Conservation (phyloP, 2,888 invertebrate species). For the Acronicta psi region DNA sequence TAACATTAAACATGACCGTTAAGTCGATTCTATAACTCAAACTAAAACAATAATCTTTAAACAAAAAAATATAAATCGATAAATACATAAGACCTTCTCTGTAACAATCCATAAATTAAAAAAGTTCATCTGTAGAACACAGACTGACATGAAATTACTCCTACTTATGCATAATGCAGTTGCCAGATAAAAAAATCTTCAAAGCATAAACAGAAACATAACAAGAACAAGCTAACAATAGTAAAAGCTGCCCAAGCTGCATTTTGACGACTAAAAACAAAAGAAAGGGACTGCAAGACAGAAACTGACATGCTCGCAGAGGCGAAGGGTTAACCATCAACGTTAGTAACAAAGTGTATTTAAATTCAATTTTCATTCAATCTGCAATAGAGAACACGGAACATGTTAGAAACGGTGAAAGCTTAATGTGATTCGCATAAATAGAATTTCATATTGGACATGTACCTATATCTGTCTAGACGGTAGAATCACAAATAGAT, state of each 20-base stretch:
- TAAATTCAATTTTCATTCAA: conserved; percentile 70
- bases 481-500: conserved; percentile 52
- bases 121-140: too few species aligned
- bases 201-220: conserved; percentile 13
- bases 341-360: conserved; percentile 57
- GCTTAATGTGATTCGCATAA: conserved; percentile 77
- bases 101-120: too few species aligned
- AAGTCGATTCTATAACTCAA: conserved; percentile 22
- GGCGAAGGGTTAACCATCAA: conserved; percentile 48
- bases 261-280: conserved; percentile 42
- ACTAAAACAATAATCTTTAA: not conserved
- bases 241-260: conserved; percentile 30
- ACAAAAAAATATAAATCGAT: too few species aligned
- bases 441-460: conserved; percentile 75
- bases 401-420: conserved; percentile 72
- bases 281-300: conserved; percentile 44
- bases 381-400: conserved; percentile 64
- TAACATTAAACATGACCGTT: conserved; percentile 22
- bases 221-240: conserved; percentile 26
- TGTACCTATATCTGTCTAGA: conserved; percentile 59
- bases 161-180: too few species aligned
- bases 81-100: too few species aligned
- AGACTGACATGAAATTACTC: too few species aligned
- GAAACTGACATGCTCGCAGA: conserved; percentile 47
- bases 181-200: conserved; percentile 6